phyloP scores from a whole-genome alignment of 2,888 invertebrate species.

The Branchellion lobata region DNA sequence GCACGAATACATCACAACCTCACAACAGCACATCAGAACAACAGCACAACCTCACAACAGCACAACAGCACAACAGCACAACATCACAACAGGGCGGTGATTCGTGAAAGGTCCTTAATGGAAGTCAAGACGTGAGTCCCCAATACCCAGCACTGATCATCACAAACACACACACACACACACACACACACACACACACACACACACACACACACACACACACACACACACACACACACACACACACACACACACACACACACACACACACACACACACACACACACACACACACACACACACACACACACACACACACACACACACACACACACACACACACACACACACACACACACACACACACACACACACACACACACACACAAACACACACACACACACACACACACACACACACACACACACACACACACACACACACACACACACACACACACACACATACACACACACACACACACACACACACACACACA shows the following conservation, averaged over 20 bases:
- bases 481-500: slow-evolving; percentile 23
- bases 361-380: background rate
- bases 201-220: background rate
- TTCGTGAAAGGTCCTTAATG: too few relatives aligned
- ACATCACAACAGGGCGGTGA: too few relatives aligned
- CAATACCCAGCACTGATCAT: too few relatives aligned
- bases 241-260: background rate
- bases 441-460: slow-evolving; percentile 23
- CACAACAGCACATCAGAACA: too few relatives aligned
- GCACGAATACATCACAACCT: too few relatives aligned
- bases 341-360: background rate
- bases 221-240: background rate
- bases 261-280: background rate
- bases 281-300: background rate
- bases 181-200: slow-evolving; percentile 6
- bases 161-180: background rate
- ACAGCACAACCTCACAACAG: too few relatives aligned
- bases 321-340: background rate
- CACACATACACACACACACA: slow-evolving; percentile 22
- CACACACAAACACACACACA: background rate
- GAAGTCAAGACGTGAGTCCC: too few relatives aligned
- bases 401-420: background rate
- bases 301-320: background rate
- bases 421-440: slow-evolving; percentile 3
- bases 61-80: too few relatives aligned